Conservation (phyloP, 1,140 invertebrate species). For the Heliconius congener region DNA sequence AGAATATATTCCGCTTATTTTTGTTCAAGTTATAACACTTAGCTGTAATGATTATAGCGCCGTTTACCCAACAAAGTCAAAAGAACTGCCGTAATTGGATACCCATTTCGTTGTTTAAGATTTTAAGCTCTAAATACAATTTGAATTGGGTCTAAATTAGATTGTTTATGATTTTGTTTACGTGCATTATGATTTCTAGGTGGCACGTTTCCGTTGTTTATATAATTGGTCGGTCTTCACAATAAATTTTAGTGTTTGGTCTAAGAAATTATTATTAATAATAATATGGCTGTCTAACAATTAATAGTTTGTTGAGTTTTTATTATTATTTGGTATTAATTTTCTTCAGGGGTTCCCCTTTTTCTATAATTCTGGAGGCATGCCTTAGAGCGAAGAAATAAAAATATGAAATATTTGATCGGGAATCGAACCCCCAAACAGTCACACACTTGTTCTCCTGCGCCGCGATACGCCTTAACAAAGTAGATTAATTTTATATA, state of each 20-base stretch:
- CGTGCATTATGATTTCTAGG: conserved; percentile 38
- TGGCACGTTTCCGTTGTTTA: conserved; percentile 5
- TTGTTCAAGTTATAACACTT: conserved; percentile 46
- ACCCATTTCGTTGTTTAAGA: conserved; percentile 25
- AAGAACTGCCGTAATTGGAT: conserved; percentile 60
- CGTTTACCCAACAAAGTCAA: conserved; percentile 60
- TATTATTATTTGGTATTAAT: neutral
- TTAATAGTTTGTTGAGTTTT: neutral
- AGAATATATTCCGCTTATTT: conserved; percentile 46
- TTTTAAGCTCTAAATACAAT: conserved; percentile 16
- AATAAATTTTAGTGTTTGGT: neutral
- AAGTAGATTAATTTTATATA: neutral
- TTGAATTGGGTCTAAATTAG: conserved; percentile 20
- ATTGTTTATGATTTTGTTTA: conserved; percentile 39
- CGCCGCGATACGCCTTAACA: no score
- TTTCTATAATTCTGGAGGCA: no score
- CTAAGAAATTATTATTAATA: neutral
- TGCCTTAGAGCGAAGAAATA: no score
- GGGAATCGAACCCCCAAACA: no score
- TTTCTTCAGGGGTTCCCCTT: neutral
- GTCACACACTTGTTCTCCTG: no score
- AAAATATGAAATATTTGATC: no score
- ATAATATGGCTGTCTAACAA: neutral
- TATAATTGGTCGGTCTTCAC: conserved; percentile 3
- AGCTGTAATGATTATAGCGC: conserved; percentile 59